These are phyloP conservation scores for Microtus montanus DNA, from an alignment of 2,113 vertebrate genomes.

Conservation along the genomic window DNA sequence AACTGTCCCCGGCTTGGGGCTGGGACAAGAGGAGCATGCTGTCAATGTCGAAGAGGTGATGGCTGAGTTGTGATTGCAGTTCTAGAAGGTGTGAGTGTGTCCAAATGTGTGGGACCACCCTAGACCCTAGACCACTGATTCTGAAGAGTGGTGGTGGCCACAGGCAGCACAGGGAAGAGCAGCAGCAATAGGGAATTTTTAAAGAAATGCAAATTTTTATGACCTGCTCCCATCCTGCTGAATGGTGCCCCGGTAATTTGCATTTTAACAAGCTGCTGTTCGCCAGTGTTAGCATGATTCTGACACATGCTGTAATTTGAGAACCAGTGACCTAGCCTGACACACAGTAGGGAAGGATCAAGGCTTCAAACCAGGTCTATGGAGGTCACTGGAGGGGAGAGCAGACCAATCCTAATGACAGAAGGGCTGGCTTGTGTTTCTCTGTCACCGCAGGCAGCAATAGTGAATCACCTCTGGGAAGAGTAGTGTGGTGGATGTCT, in stretches of 20 bases:
- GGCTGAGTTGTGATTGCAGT: background rate
- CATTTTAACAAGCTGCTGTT: background rate
- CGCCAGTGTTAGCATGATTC: background rate
- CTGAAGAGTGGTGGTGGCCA: background rate
- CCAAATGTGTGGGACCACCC: background rate
- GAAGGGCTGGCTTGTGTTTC: background rate
- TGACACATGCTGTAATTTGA: background rate
- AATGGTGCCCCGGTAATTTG: background rate
- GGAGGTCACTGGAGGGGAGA: background rate
- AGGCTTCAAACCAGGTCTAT: background rate
- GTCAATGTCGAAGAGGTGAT: background rate
- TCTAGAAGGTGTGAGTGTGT: background rate
- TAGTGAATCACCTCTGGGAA: background rate
- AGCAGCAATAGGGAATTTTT: background rate
- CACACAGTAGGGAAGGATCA: background rate
- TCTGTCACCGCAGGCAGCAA: background rate
- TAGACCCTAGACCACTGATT: background rate
- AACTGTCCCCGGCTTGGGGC: background rate
- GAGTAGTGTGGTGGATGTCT: rapidly evolving
- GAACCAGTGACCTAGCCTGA: background rate
- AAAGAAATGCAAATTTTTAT: constrained; percentile 25
- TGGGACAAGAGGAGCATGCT: background rate
- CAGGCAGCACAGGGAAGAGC: background rate
- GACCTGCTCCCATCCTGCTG: background rate
- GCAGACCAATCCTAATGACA: background rate